Conservation (phyloP, 2,113 vertebrate genomes). For the Zapus hudsonius region DNA sequence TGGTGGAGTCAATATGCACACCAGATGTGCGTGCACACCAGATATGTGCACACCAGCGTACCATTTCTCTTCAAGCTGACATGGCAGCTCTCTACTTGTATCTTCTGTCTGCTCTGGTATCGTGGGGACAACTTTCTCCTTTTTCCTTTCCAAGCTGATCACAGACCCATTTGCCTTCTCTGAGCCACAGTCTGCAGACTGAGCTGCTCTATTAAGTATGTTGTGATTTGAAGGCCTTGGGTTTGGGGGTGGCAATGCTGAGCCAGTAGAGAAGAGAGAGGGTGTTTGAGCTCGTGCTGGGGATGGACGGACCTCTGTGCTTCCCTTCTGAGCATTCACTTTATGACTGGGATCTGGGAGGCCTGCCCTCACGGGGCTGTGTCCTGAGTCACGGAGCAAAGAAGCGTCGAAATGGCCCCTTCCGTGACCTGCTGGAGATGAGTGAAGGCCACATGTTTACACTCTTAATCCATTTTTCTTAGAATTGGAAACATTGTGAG, state of each 20-base stretch:
- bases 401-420: background rate
- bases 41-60: background rate
- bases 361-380: background rate
- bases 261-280: background rate
- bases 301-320: background rate
- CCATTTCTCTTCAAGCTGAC: background rate
- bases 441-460: background rate
- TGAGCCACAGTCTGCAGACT: background rate
- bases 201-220: background rate
- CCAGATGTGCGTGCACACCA: no score
- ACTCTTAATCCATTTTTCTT: background rate
- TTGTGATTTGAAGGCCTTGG: background rate
- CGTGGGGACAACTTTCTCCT: no score
- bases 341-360: background rate
- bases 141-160: background rate
- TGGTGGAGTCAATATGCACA: no score
- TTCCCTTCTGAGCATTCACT: background rate
- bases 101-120: background rate
- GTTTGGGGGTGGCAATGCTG: no score
- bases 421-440: background rate
- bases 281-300: background rate
- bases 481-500: background rate
- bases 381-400: background rate
- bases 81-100: background rate
- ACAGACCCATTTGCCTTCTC: background rate